Evolutionary conservation across 2,797 vertebrate species (phyloP).

Genomic region (Carapus acus): DNA sequence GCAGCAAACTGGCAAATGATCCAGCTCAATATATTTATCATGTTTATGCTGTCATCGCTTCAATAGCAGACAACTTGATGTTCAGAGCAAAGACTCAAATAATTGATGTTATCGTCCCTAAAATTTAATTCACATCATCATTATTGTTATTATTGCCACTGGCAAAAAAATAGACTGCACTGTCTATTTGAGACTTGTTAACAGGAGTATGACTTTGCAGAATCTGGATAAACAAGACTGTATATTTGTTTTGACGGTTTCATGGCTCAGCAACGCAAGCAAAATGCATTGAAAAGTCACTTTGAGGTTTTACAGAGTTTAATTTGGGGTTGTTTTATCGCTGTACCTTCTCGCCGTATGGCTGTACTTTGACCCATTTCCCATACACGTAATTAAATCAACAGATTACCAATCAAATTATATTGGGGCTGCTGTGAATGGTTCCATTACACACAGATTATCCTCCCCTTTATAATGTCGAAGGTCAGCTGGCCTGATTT

Average conservation of each 20-base stretch:
- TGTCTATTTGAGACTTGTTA: constrained; percentile 8
- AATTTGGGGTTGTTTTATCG: constrained; percentile 12
- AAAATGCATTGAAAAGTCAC: neutral
- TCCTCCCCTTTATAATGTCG: neutral
- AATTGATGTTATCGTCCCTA: neutral
- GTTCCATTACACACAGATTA: neutral
- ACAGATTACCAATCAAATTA: neutral
- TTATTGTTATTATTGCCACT: neutral
- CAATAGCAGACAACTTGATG: too few relatives aligned
- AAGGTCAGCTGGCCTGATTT: neutral
- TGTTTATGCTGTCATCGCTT: too few relatives aligned
- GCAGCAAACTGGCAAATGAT: too few relatives aligned
- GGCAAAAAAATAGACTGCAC: neutral
- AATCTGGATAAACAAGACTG: neutral
- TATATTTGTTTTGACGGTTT: constrained; percentile 4
- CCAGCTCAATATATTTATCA: too few relatives aligned
- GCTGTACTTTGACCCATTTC: too few relatives aligned
- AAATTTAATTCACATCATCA: neutral
- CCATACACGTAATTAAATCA: neutral
- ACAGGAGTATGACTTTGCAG: neutral
- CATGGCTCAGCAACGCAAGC: constrained; percentile 9
- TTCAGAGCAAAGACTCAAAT: neutral
- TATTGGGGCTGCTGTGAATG: neutral
- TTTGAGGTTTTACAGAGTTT: constrained; percentile 5
- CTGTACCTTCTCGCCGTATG: too few relatives aligned